Evolutionary conservation across 1,140 invertebrate species (phyloP).

Genomic region (Zaprionus inermis): DNA sequence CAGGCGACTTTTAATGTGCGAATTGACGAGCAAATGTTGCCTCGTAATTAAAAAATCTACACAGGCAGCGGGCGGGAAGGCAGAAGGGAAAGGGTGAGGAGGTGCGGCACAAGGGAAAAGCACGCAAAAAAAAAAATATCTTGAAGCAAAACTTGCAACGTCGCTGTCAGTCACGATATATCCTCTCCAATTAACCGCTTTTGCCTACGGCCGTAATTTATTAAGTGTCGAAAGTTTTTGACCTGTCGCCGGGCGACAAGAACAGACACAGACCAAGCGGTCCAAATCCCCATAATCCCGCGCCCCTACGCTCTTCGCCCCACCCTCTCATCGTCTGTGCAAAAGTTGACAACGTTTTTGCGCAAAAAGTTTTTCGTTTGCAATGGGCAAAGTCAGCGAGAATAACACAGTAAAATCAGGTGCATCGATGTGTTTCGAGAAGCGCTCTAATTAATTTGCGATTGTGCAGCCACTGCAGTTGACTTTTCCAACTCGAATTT

Average conservation of each 20-base stretch:
- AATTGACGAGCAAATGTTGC: constrained; percentile 41
- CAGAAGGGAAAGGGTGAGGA: not conserved
- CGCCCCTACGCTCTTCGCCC: too few species aligned
- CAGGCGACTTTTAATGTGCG: constrained; percentile 53
- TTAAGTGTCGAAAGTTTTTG: constrained; percentile 49
- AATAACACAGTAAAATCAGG: not conserved
- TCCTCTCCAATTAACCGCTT: constrained; percentile 34
- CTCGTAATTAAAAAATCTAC: constrained; percentile 46
- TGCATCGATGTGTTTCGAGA: not conserved
- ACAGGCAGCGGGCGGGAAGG: not conserved
- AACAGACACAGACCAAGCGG: not conserved
- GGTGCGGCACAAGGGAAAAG: not conserved
- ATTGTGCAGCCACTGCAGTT: not conserved
- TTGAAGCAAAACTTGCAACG: constrained; percentile 10
- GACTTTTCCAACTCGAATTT: not conserved
- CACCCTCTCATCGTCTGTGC: too few species aligned
- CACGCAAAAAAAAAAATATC: not conserved
- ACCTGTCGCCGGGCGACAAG: constrained; percentile 30
- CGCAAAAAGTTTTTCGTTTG: not conserved
- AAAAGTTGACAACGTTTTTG: not conserved
- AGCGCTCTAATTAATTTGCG: not conserved
- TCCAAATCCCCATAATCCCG: not conserved
- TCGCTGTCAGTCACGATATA: constrained; percentile 39
- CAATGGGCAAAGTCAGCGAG: not conserved
- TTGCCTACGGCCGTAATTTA: constrained; percentile 43